phyloP scores from a whole-genome alignment of 2,113 vertebrate species.

The Osmerus eperlanus region DNA sequence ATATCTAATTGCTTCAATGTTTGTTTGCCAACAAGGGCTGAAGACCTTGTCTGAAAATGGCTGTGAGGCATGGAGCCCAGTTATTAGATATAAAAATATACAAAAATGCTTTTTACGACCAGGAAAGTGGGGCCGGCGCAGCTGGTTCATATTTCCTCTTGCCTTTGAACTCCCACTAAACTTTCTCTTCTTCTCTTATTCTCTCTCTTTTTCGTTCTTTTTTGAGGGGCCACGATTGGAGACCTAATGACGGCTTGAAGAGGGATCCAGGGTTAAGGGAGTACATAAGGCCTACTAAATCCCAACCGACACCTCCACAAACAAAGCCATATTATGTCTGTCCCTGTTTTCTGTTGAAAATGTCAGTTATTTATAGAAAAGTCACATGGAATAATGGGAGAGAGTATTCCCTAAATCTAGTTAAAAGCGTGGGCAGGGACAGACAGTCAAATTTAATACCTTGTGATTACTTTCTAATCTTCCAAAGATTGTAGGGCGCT shows the following conservation, averaged over 20 bases:
- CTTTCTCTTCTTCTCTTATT: constrained; percentile 22
- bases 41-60: constrained; percentile 40
- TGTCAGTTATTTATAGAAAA: background rate
- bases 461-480: constrained; percentile 40
- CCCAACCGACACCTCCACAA: background rate
- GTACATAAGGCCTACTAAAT: constrained; percentile 3
- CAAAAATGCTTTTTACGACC: constrained; percentile 55
- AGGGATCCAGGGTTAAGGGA: constrained; percentile 19
- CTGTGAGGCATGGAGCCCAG: constrained; percentile 35
- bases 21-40: constrained; percentile 39
- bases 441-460: constrained; percentile 32
- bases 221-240: constrained; percentile 34
- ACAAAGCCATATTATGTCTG: background rate
- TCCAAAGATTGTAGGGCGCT: constrained; percentile 18
- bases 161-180: constrained; percentile 54
- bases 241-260: constrained; percentile 39
- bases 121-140: constrained; percentile 45
- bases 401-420: background rate
- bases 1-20: constrained; percentile 44
- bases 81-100: constrained; percentile 64
- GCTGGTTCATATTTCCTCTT: constrained; percentile 61
- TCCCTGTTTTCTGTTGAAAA: background rate
- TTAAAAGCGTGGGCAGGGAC: constrained; percentile 16
- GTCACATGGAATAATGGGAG: background rate
- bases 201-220: constrained; percentile 10